Percentiles rank a stretch among this genome's conserved stretches.
Evolutionary conservation across 2,113 vertebrate genomes (phyloP).

Genomic region (Perccottus glenii): DNA sequence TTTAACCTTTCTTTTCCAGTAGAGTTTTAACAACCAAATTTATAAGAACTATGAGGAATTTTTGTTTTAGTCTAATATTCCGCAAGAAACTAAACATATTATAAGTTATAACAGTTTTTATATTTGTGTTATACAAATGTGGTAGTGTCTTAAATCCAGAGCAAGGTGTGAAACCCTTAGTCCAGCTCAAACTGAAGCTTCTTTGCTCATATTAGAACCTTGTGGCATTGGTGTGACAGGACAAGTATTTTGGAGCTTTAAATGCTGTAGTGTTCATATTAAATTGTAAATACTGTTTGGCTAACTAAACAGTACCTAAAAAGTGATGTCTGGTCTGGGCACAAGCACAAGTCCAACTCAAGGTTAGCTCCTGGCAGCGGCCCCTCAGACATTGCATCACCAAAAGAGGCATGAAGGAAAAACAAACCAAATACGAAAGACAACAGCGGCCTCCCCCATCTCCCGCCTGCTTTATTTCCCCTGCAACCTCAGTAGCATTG

Average conservation of each 20-base stretch:
- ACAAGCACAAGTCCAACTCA: conserved; percentile 18
- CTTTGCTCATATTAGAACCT: not conserved
- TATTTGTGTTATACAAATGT: too few species aligned
- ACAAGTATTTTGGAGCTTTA: not conserved
- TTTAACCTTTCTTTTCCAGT: too few species aligned
- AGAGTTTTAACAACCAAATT: too few species aligned
- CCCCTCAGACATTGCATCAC: conserved; percentile 69
- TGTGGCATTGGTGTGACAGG: not conserved
- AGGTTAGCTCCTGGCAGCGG: conserved; percentile 49
- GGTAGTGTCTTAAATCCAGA: too few species aligned
- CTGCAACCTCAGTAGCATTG: conserved; percentile 68
- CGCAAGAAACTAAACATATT: too few species aligned
- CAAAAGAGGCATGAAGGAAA: conserved; percentile 58
- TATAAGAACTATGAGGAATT: too few species aligned
- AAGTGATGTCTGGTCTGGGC: conserved; percentile 6
- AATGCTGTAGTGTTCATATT: conserved; percentile 1
- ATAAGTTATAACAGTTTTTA: too few species aligned
- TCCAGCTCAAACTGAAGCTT: not conserved
- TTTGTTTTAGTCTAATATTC: too few species aligned
- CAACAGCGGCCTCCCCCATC: conserved; percentile 53
- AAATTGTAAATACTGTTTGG: conserved; percentile 7
- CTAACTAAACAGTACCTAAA: not conserved
- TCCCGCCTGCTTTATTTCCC: conserved; percentile 60
- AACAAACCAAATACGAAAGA: conserved; percentile 61
- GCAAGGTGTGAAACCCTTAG: not conserved